Conservation (phyloP, 2,113 vertebrate genomes). For the Lophochroa leadbeateri region DNA sequence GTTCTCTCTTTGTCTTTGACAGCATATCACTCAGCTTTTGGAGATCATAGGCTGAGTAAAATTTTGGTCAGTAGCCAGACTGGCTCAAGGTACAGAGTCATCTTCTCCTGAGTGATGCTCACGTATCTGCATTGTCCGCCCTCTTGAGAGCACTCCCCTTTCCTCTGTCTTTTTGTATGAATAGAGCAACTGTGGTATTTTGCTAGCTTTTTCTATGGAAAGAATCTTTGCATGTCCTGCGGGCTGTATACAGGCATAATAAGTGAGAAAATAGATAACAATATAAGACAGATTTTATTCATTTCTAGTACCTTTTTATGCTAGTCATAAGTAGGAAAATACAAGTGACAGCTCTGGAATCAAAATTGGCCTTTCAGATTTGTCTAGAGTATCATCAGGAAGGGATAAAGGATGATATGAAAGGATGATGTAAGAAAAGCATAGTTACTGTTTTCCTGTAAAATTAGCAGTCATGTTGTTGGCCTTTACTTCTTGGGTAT, state of each 20-base stretch:
- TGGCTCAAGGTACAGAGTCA: not conserved
- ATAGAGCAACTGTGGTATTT: not conserved
- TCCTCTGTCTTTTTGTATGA: not conserved
- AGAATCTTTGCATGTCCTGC: not conserved
- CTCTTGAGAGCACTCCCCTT: not conserved
- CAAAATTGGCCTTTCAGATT: not conserved
- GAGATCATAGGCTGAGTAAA: not conserved
- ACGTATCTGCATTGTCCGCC: not conserved
- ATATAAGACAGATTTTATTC: not conserved
- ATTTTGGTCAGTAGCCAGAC: not conserved
- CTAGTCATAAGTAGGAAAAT: not conserved
- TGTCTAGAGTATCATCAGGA: not conserved
- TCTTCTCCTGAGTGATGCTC: not conserved
- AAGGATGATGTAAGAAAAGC: not conserved
- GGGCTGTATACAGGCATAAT: not conserved
- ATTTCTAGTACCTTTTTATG: not conserved
- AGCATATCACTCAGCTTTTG: not conserved
- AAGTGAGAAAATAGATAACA: not conserved
- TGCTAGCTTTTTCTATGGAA: not conserved
- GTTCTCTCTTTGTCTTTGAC: not conserved
- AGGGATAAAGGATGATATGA: fast-evolving
- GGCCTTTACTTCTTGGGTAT: not conserved
- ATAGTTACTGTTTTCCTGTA: not conserved
- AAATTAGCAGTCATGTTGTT: not conserved
- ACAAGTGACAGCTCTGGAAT: not conserved